A percentile compares a stretch with the other conserved stretches of the same genome.
Conservation (phyloP, 2,888 invertebrate species). For the Melolontha melolontha region DNA sequence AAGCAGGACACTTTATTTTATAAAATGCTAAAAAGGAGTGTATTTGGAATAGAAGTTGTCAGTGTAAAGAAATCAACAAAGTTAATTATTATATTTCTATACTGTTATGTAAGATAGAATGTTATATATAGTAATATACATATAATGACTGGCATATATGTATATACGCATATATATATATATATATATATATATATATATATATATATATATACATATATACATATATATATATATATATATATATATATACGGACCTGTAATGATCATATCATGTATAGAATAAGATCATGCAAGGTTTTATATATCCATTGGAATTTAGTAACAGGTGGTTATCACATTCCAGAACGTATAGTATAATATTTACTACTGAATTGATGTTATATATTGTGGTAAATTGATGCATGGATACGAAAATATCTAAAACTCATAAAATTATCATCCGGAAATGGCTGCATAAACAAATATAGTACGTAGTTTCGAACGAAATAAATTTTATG, state of each 20-base stretch:
- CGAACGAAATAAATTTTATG: too few relatives aligned
- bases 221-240: neutral
- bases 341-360: slow-evolving; percentile 6
- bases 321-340: slow-evolving; percentile 27
- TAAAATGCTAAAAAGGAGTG: too few relatives aligned
- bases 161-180: neutral
- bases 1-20: too few relatives aligned
- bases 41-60: too few relatives aligned
- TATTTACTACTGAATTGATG: slow-evolving; percentile 1
- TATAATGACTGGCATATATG: neutral
- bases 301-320: slow-evolving; percentile 22
- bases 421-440: too few relatives aligned
- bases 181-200: neutral
- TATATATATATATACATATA: too few relatives aligned
- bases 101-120: too few relatives aligned
- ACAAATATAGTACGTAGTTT: too few relatives aligned
- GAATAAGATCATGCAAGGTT: neutral
- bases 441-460: too few relatives aligned
- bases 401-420: neutral
- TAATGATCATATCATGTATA: neutral
- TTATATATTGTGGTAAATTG: slow-evolving; percentile 1
- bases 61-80: too few relatives aligned
- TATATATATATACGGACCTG: neutral
- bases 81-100: too few relatives aligned
- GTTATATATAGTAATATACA: too few relatives aligned